Evolutionary conservation across 2,888 invertebrate genomes (phyloP), one percentile per base, ranked within the genome.

Genomic region (Erebia aethiops): DNA sequence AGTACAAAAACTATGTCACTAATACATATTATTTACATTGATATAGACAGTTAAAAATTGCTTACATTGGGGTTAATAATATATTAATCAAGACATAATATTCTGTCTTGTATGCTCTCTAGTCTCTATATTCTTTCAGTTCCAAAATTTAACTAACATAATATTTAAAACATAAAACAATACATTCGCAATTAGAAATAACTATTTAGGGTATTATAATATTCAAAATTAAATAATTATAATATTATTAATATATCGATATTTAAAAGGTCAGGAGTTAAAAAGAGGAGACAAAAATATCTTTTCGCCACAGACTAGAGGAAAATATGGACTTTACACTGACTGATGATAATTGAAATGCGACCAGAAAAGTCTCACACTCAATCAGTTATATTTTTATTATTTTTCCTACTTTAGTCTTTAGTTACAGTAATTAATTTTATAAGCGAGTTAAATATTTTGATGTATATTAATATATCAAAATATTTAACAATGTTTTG

Each of bases 1-100:
- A 84, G 84, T 90, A 90, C 82, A 89, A 90, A 90, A 85, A 72
- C 76, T 78, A 84, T 82, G 81, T 78, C 73, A 80, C 82, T 85
- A 81, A 80, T 79, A 82, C 81, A 80, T 91, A 56, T 80, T 91
- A 89, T 89, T 87, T 87, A 89, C 91, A 89, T 86, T 84, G 84
- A 84, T 87, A 91, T 87, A 91, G 82, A 85, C 75, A 82, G 65
- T 58, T 66, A 63, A 41, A 62, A 74, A 71, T 67, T 61, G 52
- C 61, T 67, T 61, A 67, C 35, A 73, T n/a, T 64, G 71, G 70
- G 56, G 61, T 69, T 69, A 72, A 49, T 86, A 84, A 49, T 86
- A 84, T 82, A 84, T 52, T 58, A 62, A 67, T 68, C 64, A 60
- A 61, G 60, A 69, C 16, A 66, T 66, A 21, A 3, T 10, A 18